phyloP scores from a whole-genome alignment of 2,888 invertebrate species.

The Acanthacorydalis orientalis region DNA sequence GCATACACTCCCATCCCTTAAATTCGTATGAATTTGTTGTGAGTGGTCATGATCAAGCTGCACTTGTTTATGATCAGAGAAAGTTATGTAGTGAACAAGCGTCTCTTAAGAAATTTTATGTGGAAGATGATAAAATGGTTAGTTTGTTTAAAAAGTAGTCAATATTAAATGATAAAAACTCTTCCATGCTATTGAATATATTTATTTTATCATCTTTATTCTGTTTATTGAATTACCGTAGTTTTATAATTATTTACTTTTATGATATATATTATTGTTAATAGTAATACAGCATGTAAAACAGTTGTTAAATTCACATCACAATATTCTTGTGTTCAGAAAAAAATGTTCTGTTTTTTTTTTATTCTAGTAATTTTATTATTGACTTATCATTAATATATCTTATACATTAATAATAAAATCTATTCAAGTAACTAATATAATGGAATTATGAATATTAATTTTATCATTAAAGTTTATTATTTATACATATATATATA shows the following conservation, averaged over 20 bases:
- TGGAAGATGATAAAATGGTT: conserved; percentile 2
- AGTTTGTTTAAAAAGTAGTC: not conserved
- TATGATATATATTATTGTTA: not conserved
- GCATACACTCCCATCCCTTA: conserved; percentile 71
- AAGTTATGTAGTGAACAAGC: conserved; percentile 19
- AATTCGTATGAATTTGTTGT: conserved; percentile 64
- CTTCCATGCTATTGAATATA: not conserved
- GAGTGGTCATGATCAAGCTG: conserved; percentile 62
- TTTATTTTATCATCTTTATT: not conserved
- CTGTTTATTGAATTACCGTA: no score
- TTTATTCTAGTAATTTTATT: no score
- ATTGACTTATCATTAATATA: no score
- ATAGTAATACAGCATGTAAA: not conserved
- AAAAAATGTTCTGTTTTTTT: no score
- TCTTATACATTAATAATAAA: no score
- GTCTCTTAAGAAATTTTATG: conserved; percentile 1
- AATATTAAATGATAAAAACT: not conserved
- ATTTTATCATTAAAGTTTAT: no score
- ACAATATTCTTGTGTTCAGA: no score
- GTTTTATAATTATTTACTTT: not conserved
- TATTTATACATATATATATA: no score
- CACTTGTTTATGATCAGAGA: conserved; percentile 61
- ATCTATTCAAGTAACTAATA: no score
- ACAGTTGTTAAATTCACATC: no score
- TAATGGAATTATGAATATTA: no score